Conservation (phyloP, 2,888 invertebrate genomes). For the Tiliacea aurago region DNA sequence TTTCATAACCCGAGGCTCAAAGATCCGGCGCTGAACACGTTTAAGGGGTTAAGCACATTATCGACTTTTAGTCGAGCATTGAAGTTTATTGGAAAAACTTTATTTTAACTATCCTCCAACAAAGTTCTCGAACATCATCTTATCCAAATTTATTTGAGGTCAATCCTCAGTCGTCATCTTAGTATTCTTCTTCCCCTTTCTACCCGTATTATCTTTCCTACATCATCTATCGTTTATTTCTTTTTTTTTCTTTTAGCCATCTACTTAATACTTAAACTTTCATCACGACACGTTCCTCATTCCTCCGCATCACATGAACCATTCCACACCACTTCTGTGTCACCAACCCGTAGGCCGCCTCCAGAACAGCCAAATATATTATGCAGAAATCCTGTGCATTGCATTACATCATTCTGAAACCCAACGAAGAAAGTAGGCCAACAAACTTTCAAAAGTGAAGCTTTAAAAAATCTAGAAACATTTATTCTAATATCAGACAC, state of each 20-base stretch:
- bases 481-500: constrained; percentile 23
- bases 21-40: constrained; percentile 47
- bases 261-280: not conserved
- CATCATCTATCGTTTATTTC: not conserved
- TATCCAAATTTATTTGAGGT: no score
- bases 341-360: not conserved
- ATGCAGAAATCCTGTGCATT: not conserved
- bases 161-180: no score
- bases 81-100: not conserved
- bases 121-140: no score
- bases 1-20: constrained; percentile 48
- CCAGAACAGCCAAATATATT: not conserved
- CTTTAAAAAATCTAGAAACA: constrained; percentile 1
- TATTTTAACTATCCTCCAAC: not conserved
- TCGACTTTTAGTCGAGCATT: constrained; percentile 9
- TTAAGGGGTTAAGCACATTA: constrained; percentile 32
- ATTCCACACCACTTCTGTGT: not conserved
- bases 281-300: not conserved
- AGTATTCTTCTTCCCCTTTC: no score
- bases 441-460: constrained; percentile 6
- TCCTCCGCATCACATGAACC: not conserved
- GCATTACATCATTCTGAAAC: no score
- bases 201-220: no score
- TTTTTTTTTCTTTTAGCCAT: not conserved
- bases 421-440: not conserved